Evolutionary conservation across 2,888 invertebrate species (phyloP), one percentile per base, ranked within the genome.

Genomic region (Eupelmus urozonus): DNA sequence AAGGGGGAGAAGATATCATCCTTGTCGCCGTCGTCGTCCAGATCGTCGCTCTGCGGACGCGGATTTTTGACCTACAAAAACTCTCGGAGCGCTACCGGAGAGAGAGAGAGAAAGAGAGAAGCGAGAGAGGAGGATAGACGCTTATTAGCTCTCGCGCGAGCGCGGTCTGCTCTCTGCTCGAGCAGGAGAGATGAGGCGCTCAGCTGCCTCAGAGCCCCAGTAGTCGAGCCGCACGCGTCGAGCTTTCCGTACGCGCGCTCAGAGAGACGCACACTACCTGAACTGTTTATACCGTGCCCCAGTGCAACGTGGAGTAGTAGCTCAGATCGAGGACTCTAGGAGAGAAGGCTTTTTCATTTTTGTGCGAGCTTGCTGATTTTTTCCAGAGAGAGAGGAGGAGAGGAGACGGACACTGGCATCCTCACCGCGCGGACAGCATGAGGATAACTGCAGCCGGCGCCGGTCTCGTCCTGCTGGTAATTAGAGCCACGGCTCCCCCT

Each of bases 1-100:
- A 42, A 5, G 18, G 16, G 9, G 34, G 16, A 45, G 45, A 45
- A 45, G 45, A 42, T 57, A 27, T n/a, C 23, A 34, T 25, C 27
- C 13, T 13, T n/a, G n/a, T n/a, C 45, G 45, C 4, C 45, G 16
- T 25, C 16, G 18, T 13, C 49, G 11, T 18, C 34, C 2, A 45
- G 2, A 11, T 27, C 53, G 57, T 45, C 57, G 65, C 57, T 55
- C 45, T 55, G 65, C 23, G 60, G 66, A 18, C 73, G 78, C 75
- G 66, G 74, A 75, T 79, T 79, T 76, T 79, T 79, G 79, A 79
- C 79, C 79, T 79, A 79, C 75, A 79, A 79, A 79, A 79, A 79
- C 75, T 9, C 3, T 9, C 3, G 5, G 29, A 34, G 20, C 34
- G 67, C n/a, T 23, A 29, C 20, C 4, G 13, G 59, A 51, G 49